phyloP scores from a whole-genome alignment of 2,113 vertebrate species.

The Malurus alboscapulatus region DNA sequence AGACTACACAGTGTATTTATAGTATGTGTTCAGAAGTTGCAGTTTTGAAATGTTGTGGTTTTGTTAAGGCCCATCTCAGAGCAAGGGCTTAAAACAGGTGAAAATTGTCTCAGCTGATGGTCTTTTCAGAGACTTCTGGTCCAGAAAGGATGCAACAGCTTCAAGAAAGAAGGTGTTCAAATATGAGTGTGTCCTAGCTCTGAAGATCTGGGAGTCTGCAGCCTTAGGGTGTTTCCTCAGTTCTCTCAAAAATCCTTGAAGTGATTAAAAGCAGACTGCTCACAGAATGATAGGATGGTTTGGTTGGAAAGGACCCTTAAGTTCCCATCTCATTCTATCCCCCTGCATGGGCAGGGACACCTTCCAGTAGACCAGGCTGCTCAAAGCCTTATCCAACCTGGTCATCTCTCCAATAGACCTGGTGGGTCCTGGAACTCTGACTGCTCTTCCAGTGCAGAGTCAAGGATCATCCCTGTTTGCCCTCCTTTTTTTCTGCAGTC shows the following conservation, averaged over 20 bases:
- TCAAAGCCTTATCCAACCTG: not conserved
- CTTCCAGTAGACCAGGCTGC: not conserved
- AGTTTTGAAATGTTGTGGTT: not conserved
- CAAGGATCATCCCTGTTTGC: not conserved
- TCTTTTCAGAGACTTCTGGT: not conserved
- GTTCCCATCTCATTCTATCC: not conserved
- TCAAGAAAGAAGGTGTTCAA: not conserved
- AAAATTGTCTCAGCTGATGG: not conserved
- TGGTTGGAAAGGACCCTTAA: not conserved
- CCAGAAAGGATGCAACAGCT: not conserved
- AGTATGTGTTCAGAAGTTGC: not conserved
- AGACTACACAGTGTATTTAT: not conserved
- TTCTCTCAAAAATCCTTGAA: not conserved
- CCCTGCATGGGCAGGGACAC: not conserved
- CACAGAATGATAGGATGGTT: not conserved
- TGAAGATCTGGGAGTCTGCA: not conserved
- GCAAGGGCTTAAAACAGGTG: not conserved
- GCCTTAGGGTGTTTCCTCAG: not conserved
- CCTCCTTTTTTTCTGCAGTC: not conserved
- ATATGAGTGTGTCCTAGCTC: rapidly evolving
- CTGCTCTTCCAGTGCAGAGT: not conserved
- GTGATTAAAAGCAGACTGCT: not conserved
- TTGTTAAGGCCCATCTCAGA: not conserved
- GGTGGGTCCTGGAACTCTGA: not conserved
- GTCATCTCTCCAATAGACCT: not conserved